Base-by-base conservation (phyloP, 2,888 invertebrate genomes). In the Lamellibrachia columna region DNA sequence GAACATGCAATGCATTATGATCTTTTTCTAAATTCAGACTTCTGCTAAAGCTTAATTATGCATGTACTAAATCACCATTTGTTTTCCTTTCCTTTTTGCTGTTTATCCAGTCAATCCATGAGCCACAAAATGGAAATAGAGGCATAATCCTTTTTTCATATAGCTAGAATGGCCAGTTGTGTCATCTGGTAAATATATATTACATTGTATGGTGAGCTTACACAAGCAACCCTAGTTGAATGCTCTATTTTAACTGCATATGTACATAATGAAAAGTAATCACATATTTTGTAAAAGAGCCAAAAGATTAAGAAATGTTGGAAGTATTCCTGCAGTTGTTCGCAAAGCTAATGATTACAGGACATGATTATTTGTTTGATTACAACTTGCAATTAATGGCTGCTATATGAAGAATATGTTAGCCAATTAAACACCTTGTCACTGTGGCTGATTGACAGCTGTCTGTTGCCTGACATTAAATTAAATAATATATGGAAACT, bases 11-110 rank as follows among this genome's bases (percentile, higher is more conserved):
- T 75, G 75, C 75, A 75, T 15, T 6, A 75, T 75, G 15, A 75
- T 75, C 75, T 75, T 11, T 22, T n/a, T 22, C 22, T 15, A 60
- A n/a, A 75, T 75, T 75, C n/a, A 15, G 15, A 75, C 75, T 22
- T 22, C 75, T 22, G 6, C 75, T 75, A n/a, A 75, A 75, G 75
- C 75, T 75, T 75, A 75, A 75, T 15, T 15, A 75, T 15, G 2
- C 75, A 75, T 75, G 75, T 75, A 75, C 75, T 75, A 75, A 22
- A n/a, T 75, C n/a, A n/a, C n/a, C 75, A 75, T 75, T 75, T 75
- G 75, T 75, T 11, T 75, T 75, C 22, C n/a, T 75, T 6, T 22
- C 75, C 75, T 75, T 75, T 75, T 75, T 75, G 15, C 75, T 22
- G 75, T 22, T 75, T 75, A 22, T n/a, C 15, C 22, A 75, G 22